Conservation (phyloP, 2,888 invertebrate genomes). For the Clanis bilineata region DNA sequence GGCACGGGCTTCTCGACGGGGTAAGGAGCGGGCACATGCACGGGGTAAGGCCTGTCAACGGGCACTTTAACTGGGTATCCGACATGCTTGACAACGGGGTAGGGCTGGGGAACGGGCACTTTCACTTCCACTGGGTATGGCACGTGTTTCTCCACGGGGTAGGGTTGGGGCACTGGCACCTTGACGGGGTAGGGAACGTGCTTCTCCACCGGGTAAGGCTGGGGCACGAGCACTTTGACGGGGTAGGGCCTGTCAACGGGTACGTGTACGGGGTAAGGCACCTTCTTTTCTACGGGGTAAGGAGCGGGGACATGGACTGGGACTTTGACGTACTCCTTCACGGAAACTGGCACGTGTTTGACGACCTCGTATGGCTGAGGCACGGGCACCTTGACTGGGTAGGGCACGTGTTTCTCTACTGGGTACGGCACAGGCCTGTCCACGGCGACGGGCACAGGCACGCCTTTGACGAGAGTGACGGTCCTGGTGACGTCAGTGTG, state of each 20-base stretch:
- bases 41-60: conserved; percentile 86
- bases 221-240: conserved; percentile 89
- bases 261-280: conserved; percentile 86
- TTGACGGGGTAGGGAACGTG: conserved; percentile 88
- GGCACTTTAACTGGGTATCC: conserved; percentile 86
- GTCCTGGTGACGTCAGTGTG: conserved; percentile 83
- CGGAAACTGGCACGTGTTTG: conserved; percentile 86
- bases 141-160: conserved; percentile 89
- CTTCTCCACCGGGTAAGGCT: conserved; percentile 91
- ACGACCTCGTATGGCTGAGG: conserved; percentile 88
- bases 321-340: conserved; percentile 90
- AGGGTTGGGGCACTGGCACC: conserved; percentile 88
- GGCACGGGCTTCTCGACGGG: conserved; percentile 84
- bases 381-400: conserved; percentile 86
- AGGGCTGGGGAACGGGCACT: conserved; percentile 88
- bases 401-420: conserved; percentile 85
- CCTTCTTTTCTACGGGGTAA: conserved; percentile 90
- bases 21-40: conserved; percentile 84
- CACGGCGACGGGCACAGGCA: conserved; percentile 85
- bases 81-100: conserved; percentile 86
- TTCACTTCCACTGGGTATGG: conserved; percentile 88
- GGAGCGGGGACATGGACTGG: conserved; percentile 89
- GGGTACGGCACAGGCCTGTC: conserved; percentile 84
- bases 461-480: conserved; percentile 85
- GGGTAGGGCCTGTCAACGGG: conserved; percentile 90